These are phyloP conservation scores for Liposcelis brunnea DNA, from an alignment of 2,888 invertebrate species.

Conservation along the genomic window DNA sequence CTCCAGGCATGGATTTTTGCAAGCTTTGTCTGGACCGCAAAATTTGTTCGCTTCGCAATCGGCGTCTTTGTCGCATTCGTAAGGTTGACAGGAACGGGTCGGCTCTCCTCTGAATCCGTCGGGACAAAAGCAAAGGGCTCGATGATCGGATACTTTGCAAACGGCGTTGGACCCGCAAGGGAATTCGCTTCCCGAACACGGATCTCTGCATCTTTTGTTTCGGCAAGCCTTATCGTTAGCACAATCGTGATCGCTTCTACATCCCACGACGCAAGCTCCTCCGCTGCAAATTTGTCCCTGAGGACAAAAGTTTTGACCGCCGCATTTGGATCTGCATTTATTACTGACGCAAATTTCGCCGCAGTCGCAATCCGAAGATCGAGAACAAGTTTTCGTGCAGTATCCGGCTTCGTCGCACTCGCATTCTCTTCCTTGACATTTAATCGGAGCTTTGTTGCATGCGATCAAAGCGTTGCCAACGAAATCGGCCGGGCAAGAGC, in stretches of 20 bases:
- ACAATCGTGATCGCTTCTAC: conserved; percentile 63
- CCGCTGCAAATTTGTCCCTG: conserved; percentile 56
- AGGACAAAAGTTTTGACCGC: conserved; percentile 40
- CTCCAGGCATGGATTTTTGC: conserved; percentile 67
- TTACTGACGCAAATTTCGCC: conserved; percentile 61
- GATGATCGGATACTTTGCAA: conserved; percentile 62
- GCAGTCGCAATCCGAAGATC: conserved; percentile 54
- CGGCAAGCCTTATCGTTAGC: conserved; percentile 57
- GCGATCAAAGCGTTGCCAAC: conserved; percentile 65
- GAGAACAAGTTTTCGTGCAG: conserved; percentile 51
- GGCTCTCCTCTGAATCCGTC: conserved; percentile 54
- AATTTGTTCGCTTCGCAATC: conserved; percentile 64
- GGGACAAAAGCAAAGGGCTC: conserved; percentile 72
- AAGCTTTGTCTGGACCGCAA: conserved; percentile 50
- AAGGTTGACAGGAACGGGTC: conserved; percentile 50
- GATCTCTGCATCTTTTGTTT: conserved; percentile 47
- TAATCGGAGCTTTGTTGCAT: conserved; percentile 51
- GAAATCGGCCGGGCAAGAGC: conserved; percentile 65
- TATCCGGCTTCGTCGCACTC: conserved; percentile 68
- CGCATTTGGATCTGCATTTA: conserved; percentile 56
- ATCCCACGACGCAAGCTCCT: conserved; percentile 61
- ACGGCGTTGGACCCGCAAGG: conserved; percentile 68
- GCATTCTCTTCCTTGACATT: conserved; percentile 53
- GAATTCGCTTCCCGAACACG: conserved; percentile 40
- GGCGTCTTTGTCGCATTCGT: conserved; percentile 55